These are phyloP conservation scores for Oreotrochilus melanogaster DNA, from an alignment of 2,113 vertebrate genomes.

Conservation along the genomic window DNA sequence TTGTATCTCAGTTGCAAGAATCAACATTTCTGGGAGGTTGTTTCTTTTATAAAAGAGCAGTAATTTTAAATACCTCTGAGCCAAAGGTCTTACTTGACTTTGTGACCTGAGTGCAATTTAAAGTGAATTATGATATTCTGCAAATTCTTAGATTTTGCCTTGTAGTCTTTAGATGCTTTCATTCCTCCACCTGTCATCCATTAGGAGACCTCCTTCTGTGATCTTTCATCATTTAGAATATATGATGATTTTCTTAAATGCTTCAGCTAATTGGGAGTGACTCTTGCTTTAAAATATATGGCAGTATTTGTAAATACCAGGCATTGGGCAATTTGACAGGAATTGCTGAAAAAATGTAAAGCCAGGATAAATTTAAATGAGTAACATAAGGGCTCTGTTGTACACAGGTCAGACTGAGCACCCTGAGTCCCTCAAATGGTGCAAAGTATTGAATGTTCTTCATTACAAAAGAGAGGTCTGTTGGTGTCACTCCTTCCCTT, in stretches of 20 bases:
- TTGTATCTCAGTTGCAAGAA: background rate
- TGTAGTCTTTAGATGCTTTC: constrained; percentile 76
- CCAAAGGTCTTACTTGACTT: constrained; percentile 41
- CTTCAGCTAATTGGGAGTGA: constrained; percentile 85
- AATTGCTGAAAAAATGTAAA: constrained; percentile 56
- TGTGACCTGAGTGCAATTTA: constrained; percentile 63
- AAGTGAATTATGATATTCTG: constrained; percentile 46
- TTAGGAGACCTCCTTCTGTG: constrained; percentile 87
- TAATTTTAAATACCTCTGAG: background rate
- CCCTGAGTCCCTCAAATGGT: background rate
- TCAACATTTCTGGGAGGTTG: background rate
- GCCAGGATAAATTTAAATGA: background rate
- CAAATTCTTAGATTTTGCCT: constrained; percentile 78
- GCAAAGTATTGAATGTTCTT: background rate
- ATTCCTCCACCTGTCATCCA: constrained; percentile 87
- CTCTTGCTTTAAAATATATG: constrained; percentile 75
- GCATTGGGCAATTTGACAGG: constrained; percentile 10
- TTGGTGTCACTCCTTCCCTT: background rate
- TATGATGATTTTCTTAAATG: constrained; percentile 83
- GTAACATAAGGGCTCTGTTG: background rate
- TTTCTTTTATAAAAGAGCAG: background rate
- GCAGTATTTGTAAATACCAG: constrained; percentile 51
- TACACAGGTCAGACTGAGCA: background rate
- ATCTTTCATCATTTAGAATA: constrained; percentile 91
- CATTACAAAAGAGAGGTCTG: background rate